Percentiles rank a stretch among this genome's conserved stretches.
These are phyloP conservation scores for Idaea biselata DNA, from an alignment of 2,888 invertebrate species.

Conservation along the genomic window DNA sequence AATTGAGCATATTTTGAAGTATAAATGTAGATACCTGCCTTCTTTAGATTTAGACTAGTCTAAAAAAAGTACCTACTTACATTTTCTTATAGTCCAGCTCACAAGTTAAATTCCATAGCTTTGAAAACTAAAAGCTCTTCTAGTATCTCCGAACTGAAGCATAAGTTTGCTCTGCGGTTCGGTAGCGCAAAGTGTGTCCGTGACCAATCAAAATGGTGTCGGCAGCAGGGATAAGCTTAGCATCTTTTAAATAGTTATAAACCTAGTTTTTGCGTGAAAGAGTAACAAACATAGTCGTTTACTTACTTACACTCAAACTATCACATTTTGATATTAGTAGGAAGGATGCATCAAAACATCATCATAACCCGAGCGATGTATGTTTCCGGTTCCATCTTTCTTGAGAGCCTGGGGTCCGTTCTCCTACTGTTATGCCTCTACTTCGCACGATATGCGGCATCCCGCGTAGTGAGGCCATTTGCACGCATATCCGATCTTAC, in stretches of 20 bases:
- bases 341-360: too few relatives aligned
- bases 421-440: too few relatives aligned
- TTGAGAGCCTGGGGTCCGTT: too few relatives aligned
- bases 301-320: too few relatives aligned
- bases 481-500: too few relatives aligned
- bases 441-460: too few relatives aligned
- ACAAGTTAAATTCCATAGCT: not conserved
- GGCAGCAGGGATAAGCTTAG: not conserved
- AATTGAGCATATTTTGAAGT: too few relatives aligned
- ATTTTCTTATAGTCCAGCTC: not conserved
- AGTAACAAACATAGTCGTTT: too few relatives aligned
- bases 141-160: conserved; percentile 17
- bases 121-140: conserved; percentile 24
- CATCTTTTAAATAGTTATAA: not conserved
- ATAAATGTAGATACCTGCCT: not conserved
- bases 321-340: too few relatives aligned
- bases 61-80: not conserved
- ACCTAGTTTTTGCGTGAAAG: too few relatives aligned
- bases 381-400: not conserved
- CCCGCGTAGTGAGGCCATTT: too few relatives aligned
- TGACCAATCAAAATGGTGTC: conserved; percentile 8
- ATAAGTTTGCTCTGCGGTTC: conserved; percentile 12
- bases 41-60: not conserved
- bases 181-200: conserved; percentile 5
- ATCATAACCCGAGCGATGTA: too few relatives aligned